Base-by-base conservation (phyloP, 2,888 invertebrate species). In the Diaperis boleti region DNA sequence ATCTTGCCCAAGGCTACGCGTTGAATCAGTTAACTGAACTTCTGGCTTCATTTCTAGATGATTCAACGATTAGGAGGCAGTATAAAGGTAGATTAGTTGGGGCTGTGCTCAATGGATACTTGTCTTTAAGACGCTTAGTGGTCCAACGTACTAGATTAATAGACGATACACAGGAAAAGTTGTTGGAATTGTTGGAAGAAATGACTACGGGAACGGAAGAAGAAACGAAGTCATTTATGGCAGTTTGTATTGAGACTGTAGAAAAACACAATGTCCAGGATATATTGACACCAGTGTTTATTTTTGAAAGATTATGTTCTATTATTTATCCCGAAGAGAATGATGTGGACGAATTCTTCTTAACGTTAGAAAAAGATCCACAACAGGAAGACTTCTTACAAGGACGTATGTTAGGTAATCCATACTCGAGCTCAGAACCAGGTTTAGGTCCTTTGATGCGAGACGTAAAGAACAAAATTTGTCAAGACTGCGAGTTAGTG, bases 341-440 rank as follows among this genome's bases (percentile, higher is more conserved):
- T 76, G 97, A 97, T 77, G 92, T 96, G 1, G 95, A 95, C 0
- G 98, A 98, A 81, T 98, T 98, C 84, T 95, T 95, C 85, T 87
- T 99, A 64, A 94, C 95, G 0, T 84, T 99, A 3, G 98, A 98
- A 78, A 99, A 99, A 79, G 99, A 99, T 84, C 94, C 97, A 0
- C 98, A 98, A 74, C 98, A 99, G 76, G 99, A 99, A 82, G 98
- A 99, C 84, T 99, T 98, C 82, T 86, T 99, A 72, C 96, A 96
- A 84, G 91, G 96, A 4, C 89, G 98, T 29, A 98, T 98, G 98
- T 85, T 97, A 72, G 98, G 98, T 47, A 99, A 98, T 84, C 98
- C 98, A 0, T 99, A 98, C 83, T 95, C 95, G 59, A 95, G 95
- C 22, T 86, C 90, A 20, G 98, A 98, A 78, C 90, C 93, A 0